A percentile compares a stretch with the other conserved stretches of the same genome.
Conservation (phyloP, 2,888 invertebrate species). For the Cremastobaeus sp. region DNA sequence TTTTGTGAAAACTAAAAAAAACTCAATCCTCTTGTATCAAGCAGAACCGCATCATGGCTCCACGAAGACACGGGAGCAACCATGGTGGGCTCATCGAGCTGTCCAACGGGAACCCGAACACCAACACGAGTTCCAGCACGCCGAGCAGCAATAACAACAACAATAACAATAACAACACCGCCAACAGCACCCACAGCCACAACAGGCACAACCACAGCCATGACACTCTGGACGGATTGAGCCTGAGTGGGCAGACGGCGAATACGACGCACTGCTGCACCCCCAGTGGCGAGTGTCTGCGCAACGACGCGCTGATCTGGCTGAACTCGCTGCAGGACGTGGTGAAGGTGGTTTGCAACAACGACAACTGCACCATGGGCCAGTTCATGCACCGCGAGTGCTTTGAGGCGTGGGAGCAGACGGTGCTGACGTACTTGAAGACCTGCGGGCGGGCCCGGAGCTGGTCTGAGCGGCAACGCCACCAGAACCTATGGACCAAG, state of each 20-base stretch:
- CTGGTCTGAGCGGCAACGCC: slow-evolving; percentile 96
- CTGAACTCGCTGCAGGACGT: slow-evolving; percentile 87
- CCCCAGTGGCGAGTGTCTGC: slow-evolving; percentile 88
- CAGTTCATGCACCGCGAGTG: slow-evolving; percentile 97
- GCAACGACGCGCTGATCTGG: slow-evolving; percentile 81
- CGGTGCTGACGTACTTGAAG: slow-evolving; percentile 91
- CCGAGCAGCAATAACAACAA: slow-evolving; percentile 4
- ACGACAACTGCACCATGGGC: slow-evolving; percentile 92
- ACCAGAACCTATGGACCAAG: slow-evolving; percentile 98
- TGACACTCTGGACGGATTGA: slow-evolving; percentile 68
- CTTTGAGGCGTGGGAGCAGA: slow-evolving; percentile 95
- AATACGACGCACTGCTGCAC: slow-evolving; percentile 87
- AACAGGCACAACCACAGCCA: slow-evolving; percentile 55
- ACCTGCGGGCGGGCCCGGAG: slow-evolving; percentile 94
- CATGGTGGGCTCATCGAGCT: slow-evolving; percentile 63
- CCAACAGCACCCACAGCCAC: slow-evolving; percentile 37
- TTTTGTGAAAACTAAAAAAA: slow-evolving; percentile 1
- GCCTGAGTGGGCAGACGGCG: slow-evolving; percentile 64
- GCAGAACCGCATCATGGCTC: slow-evolving; percentile 69
- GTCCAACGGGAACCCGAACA: slow-evolving; percentile 38
- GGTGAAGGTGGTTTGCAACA: slow-evolving; percentile 95
- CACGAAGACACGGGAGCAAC: slow-evolving; percentile 73
- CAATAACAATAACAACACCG: slow-evolving; percentile 6
- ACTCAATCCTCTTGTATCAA: neutral
- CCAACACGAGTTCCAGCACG: neutral